A percentile compares a stretch with the other conserved stretches of the same genome.
Evolutionary conservation across 2,888 invertebrate species (phyloP).

Genomic region (Leucophora obtusa): DNA sequence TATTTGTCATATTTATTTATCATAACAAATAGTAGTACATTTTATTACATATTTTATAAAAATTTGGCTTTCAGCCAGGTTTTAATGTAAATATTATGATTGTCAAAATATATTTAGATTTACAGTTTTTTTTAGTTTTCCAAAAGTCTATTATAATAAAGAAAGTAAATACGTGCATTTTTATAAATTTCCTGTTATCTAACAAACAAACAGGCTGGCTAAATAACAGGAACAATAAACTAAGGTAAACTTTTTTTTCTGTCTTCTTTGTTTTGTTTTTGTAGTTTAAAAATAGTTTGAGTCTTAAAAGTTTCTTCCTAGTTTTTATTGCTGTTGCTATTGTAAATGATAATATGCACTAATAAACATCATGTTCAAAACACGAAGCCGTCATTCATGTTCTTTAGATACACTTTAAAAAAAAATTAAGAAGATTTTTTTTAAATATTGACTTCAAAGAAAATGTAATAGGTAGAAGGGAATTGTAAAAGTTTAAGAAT

Average conservation of each 20-base stretch:
- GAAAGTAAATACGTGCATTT: conserved; percentile 11
- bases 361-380: conserved; percentile 46
- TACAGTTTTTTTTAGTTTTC: background rate
- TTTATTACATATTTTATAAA: background rate
- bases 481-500: too few species aligned
- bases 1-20: conserved; percentile 4
- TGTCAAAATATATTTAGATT: conserved; percentile 19
- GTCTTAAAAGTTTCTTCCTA: conserved; percentile 1
- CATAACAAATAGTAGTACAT: background rate
- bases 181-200: conserved; percentile 21
- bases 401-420: too few species aligned
- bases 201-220: background rate
- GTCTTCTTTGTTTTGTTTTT: background rate
- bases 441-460: background rate
- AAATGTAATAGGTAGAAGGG: background rate
- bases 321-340: conserved; percentile 1
- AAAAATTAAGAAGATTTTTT: too few species aligned
- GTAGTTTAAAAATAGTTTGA: conserved; percentile 1
- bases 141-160: conserved; percentile 34
- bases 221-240: conserved; percentile 57
- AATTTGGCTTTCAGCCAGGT: conserved; percentile 24
- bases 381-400: conserved; percentile 15
- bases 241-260: conserved; percentile 16
- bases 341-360: conserved; percentile 46
- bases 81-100: conserved; percentile 23